phyloP scores from a whole-genome alignment of 2,113 vertebrate genomes.

The Spheniscus mendiculus region DNA sequence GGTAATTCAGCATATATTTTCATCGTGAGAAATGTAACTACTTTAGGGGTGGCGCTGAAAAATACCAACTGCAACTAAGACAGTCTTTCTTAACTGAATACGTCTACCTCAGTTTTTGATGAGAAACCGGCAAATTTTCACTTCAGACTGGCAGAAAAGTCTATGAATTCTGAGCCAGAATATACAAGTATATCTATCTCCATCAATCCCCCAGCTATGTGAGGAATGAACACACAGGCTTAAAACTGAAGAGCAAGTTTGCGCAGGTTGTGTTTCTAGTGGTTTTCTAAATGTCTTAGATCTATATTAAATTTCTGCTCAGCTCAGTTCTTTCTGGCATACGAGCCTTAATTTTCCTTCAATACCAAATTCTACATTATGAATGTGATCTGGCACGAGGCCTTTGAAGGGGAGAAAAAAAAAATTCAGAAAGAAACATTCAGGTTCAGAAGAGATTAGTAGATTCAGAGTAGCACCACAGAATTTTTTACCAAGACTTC shows the following conservation, averaged over 20 bases:
- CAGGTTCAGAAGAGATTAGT: neutral
- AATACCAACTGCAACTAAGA: neutral
- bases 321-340: neutral
- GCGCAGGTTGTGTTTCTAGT: slow-evolving; percentile 13
- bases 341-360: neutral
- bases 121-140: neutral
- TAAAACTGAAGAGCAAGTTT: neutral
- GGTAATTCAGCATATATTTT: neutral
- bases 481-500: neutral
- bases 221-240: slow-evolving; percentile 12
- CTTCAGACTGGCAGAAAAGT: neutral
- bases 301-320: neutral
- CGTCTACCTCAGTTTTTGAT: neutral
- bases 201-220: neutral
- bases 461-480: neutral
- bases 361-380: neutral
- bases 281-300: neutral
- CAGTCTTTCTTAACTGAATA: neutral
- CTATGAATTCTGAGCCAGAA: neutral
- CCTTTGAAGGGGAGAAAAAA: neutral
- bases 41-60: neutral
- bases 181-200: neutral
- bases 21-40: neutral
- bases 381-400: neutral
- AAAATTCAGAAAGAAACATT: neutral